Base-by-base conservation (phyloP, 2,797 vertebrate genomes). In the Synanceia verrucosa region DNA sequence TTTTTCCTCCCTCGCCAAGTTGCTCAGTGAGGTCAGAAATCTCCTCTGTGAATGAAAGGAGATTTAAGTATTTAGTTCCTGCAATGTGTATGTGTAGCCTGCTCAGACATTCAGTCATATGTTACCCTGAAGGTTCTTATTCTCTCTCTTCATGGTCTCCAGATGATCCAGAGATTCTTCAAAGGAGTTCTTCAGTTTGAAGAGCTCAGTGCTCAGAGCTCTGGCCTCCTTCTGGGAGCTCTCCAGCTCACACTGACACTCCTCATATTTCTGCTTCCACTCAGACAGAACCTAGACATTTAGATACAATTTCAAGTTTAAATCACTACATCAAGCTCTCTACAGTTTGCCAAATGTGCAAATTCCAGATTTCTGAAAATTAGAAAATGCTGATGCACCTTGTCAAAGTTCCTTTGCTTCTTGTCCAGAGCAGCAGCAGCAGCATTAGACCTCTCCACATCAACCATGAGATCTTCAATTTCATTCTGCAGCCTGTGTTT, bases 401-500 rank as follows among this genome's bases (percentile, higher is more conserved):
- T 83, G 76, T 97, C 96, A 2, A 96, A 96, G 83, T 95, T 96
- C 73, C 95, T 95, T 88, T 96, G 94, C 69, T 96, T 95, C 86
- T 88, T 97, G 92, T 97, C 96, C 73, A 97, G 86, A 73, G 90
- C 91, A 0, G 95, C 95, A 0, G 96, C 95, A 0, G 95, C 96
- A 0, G 95, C 95, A 1, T 97, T 97, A 0, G 96, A 95, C 29
- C 96, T 90, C 76, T 97, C 96, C 78, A 97, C 81, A 2, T 97
- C 96, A 9, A 95, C 95, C 96, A 96, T 97, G 14, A 97, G 93
- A 90, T 98, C 96, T 90, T 97, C 96, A 0, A 97, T 96, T 90
- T 97, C 96, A 3, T 95, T 95, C 91, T 97, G 96, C 76, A 97
- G 90, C 11, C 96, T 93, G 88, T 97, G 96, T 86, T 97, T 97